Evolutionary conservation across 1,140 invertebrate genomes (phyloP), one percentile per base, ranked within the genome.

Genomic region (Euschistus heros): DNA sequence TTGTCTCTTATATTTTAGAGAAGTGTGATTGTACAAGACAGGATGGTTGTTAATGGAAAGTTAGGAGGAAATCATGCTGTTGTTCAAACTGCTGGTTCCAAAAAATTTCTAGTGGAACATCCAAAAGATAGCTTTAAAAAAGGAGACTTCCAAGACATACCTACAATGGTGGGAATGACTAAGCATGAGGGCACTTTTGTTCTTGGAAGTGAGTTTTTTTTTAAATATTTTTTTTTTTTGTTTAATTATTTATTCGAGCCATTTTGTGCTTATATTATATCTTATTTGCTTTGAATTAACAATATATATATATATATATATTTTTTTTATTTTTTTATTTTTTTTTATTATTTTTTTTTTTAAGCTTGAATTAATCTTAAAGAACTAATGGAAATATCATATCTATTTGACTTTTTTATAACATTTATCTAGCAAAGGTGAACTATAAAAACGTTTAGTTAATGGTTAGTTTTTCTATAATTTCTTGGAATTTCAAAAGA

Each of bases 151-250:
- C 33, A 44, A 17, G 64, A 69, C 18, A 65, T 72, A 15, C 71
- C 70, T 0, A 63, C 70, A n/a, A 68, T 73, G 68, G 67, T 68
- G 30, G 72, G 72, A 13, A 68, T 73, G 15, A 73, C 71, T 8
- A 71, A 71, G 57, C 68, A 73, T 63, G 72, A 73, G 63, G 72
- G 72, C 15, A 70, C 69, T 27, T 69, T 72, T 42, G 67, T 72
- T 42, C 62, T 73, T 37, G 70, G 69, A 64, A 69, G 72, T 72
- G 65, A 70, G 54, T 26, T 10, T 50, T 4, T 50, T 69, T 68
- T 44, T 33, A n/a, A 42, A 44, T 17, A 27, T 33, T 26, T 18
- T 54, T 13, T 37, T 4, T 37, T 10, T 10, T 30, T 30, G 33
- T 6, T 37, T 37, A 10, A 37, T 37, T 37, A 10, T 54, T 10